These are phyloP conservation scores for Phylloscopus trochiloides DNA, from an alignment of 2,113 vertebrate species.

Conservation along the genomic window DNA sequence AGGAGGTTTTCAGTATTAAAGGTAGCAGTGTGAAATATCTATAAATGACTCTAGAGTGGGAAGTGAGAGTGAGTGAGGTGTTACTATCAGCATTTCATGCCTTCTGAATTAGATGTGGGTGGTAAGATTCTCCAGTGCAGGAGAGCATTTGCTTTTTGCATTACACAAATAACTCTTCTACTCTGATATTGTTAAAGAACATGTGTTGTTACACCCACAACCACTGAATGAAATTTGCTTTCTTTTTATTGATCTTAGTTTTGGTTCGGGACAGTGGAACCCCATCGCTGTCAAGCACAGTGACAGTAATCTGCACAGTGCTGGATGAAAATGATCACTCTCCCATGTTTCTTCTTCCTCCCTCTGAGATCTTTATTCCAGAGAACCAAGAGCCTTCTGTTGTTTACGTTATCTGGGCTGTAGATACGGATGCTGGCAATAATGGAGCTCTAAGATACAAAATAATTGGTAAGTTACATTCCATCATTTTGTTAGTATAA, in stretches of 20 bases:
- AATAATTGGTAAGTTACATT: conserved; percentile 77
- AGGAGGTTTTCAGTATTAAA: conserved; percentile 80
- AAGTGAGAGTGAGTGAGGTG: neutral
- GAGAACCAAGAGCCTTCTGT: conserved; percentile 85
- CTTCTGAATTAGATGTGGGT: neutral
- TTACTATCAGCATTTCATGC: neutral
- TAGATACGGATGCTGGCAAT: conserved; percentile 80
- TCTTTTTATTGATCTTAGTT: conserved; percentile 72
- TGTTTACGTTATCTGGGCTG: conserved; percentile 74
- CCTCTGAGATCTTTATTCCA: conserved; percentile 75
- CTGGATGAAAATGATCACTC: conserved; percentile 89
- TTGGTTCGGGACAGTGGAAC: conserved; percentile 81
- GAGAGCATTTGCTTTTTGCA: neutral
- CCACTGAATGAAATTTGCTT: neutral
- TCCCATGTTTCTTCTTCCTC: conserved; percentile 77
- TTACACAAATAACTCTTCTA: neutral
- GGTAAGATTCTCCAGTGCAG: neutral
- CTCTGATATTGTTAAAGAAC: neutral
- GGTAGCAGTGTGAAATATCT: conserved; percentile 68
- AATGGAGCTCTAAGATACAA: conserved; percentile 83
- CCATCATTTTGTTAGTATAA: neutral
- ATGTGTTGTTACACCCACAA: neutral
- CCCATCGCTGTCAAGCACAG: conserved; percentile 72
- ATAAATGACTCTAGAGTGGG: neutral
- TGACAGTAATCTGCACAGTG: conserved; percentile 79